Percentiles rank a stretch among this genome's conserved stretches.
Conservation (phyloP, 2,797 vertebrate genomes). For the Rhynchonycteris naso region DNA sequence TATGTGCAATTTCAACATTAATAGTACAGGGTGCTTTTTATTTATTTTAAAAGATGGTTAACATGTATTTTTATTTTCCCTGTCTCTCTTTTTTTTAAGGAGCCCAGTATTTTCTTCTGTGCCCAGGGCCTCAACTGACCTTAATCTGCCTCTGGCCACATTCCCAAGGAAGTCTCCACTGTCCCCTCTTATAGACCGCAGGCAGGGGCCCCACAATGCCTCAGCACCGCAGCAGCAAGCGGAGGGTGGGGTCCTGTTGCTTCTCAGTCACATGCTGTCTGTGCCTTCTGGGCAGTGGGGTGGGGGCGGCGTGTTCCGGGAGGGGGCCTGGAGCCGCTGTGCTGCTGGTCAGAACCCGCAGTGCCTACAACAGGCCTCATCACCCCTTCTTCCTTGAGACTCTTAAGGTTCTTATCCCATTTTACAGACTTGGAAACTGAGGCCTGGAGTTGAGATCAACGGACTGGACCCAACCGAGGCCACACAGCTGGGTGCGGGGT, state of each 20-base stretch:
- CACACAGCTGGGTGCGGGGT: fast-evolving
- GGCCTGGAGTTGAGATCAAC: background rate
- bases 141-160: no score
- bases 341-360: fast-evolving
- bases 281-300: background rate
- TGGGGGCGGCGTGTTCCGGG: background rate
- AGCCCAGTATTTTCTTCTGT: no score
- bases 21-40: no score
- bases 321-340: fast-evolving
- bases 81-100: no score
- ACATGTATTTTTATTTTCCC: no score
- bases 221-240: background rate
- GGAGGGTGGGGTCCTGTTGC: background rate
- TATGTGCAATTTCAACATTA: no score
- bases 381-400: no score
- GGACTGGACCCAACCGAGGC: background rate
- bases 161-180: background rate
- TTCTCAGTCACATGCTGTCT: background rate
- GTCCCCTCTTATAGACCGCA: fast-evolving
- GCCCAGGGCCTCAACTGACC: no score
- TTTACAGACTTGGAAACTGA: background rate
- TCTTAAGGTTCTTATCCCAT: fast-evolving
- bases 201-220: background rate
- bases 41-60: no score
- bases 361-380: background rate